phyloP scores from a whole-genome alignment of 2,797 vertebrate species.

The Cetoscarus ocellatus region DNA sequence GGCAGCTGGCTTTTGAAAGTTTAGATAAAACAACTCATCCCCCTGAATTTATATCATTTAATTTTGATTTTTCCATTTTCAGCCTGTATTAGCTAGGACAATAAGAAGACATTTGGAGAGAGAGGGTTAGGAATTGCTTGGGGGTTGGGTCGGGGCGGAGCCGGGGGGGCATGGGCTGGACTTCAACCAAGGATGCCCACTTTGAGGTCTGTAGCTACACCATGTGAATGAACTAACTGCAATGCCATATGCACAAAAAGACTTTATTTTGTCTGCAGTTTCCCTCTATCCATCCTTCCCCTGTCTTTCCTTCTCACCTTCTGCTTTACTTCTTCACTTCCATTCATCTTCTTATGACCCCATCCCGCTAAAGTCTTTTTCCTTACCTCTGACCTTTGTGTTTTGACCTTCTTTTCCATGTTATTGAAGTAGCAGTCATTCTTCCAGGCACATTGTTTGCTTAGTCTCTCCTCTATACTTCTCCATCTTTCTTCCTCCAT shows the following conservation, averaged over 20 bases:
- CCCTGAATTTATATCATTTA: no score
- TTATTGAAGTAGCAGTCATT: conserved; percentile 41
- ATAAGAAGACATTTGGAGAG: no score
- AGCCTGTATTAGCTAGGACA: no score
- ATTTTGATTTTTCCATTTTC: no score
- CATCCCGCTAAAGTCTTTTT: conserved; percentile 15
- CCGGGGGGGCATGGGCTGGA: no score
- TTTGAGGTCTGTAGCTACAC: no score
- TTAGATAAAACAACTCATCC: no score
- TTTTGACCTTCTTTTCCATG: conserved; percentile 2
- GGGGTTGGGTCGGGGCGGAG: no score
- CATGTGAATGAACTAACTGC: no score
- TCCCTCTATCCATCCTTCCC: not conserved
- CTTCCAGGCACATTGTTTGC: conserved; percentile 35
- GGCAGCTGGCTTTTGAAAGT: no score
- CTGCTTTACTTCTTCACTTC: not conserved
- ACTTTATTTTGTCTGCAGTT: not conserved
- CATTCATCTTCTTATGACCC: conserved; percentile 36
- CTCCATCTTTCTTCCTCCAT: conserved; percentile 33
- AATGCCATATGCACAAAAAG: not conserved
- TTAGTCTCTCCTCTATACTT: conserved; percentile 13
- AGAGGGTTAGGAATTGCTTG: no score
- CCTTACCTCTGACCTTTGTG: conserved; percentile 10
- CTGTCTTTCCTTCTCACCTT: not conserved
- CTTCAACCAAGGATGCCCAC: no score